These are phyloP conservation scores for Cheilosia variabilis DNA, from an alignment of 2,888 invertebrate genomes.

Conservation along the genomic window DNA sequence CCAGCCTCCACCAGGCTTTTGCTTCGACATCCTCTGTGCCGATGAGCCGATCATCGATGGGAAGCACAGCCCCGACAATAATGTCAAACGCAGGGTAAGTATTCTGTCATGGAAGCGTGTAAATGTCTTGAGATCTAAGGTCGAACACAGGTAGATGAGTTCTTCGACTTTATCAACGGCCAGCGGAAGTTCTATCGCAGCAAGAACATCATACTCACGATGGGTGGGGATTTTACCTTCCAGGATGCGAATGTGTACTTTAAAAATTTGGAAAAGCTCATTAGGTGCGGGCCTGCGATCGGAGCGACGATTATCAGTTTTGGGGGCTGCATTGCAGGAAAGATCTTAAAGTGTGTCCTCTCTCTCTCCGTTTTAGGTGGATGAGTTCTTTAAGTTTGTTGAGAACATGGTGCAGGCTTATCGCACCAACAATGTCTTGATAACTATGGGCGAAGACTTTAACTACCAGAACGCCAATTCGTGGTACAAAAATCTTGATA, in stretches of 20 bases:
- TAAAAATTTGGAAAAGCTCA: constrained; percentile 93
- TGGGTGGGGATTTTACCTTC: constrained; percentile 97
- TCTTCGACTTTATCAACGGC: constrained; percentile 85
- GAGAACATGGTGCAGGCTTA: constrained; percentile 85
- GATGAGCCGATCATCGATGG: constrained; percentile 96
- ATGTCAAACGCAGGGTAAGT: constrained; percentile 90
- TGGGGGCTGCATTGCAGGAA: constrained; percentile 52
- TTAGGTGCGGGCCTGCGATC: constrained; percentile 83
- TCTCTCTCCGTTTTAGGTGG: constrained; percentile 84
- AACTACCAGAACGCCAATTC: constrained; percentile 90
- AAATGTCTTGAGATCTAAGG: constrained; percentile 19
- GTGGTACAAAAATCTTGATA: constrained; percentile 95
- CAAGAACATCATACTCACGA: constrained; percentile 91
- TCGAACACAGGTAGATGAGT: constrained; percentile 84
- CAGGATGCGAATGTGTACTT: constrained; percentile 92
- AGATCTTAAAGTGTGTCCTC: background rate
- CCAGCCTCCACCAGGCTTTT: constrained; percentile 94
- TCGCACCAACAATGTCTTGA: constrained; percentile 90
- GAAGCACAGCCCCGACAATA: constrained; percentile 90
- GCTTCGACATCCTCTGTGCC: constrained; percentile 93
- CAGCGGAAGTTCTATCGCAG: constrained; percentile 87
- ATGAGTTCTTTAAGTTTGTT: constrained; percentile 85
- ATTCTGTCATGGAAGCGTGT: constrained; percentile 77
- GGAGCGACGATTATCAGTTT: constrained; percentile 24
- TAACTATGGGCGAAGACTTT: constrained; percentile 97